These are phyloP conservation scores for Pogonophryne albipinna DNA, from an alignment of 2,797 vertebrate species.

Conservation along the genomic window DNA sequence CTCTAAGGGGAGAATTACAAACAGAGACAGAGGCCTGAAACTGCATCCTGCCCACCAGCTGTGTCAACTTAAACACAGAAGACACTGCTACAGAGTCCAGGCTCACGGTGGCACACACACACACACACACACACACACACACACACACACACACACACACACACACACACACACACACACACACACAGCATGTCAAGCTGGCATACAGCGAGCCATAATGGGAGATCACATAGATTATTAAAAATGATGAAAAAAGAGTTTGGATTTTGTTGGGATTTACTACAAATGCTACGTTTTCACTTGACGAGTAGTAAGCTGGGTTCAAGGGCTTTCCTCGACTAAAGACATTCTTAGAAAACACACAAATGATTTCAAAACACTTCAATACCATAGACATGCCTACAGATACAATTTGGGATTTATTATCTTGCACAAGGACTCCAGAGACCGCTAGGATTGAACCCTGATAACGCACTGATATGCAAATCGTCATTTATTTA, in stretches of 20 bases:
- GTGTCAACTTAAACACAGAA: slow-evolving; percentile 86
- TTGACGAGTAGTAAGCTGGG: not conserved
- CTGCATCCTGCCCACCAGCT: slow-evolving; percentile 88
- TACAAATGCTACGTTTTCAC: not conserved
- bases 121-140: not conserved
- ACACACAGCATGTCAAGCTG: slow-evolving; percentile 15
- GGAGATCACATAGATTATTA: not conserved
- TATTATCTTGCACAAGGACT: too few species aligned
- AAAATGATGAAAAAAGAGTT: not conserved
- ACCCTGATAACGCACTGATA: too few species aligned
- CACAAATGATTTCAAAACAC: too few species aligned
- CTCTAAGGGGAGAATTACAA: slow-evolving; percentile 85
- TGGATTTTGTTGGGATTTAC: not conserved
- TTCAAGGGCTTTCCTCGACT: too few species aligned
- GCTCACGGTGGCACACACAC: slow-evolving; percentile 26
- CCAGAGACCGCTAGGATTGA: not conserved
- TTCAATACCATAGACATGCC: too few species aligned
- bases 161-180: not conserved
- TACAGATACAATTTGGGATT: too few species aligned
- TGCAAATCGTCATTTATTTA: too few species aligned
- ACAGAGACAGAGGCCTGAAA: slow-evolving; percentile 82
- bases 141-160: too few species aligned
- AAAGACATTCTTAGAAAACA: too few species aligned
- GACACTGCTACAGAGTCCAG: slow-evolving; percentile 56
- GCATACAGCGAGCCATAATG: not conserved